Conservation (phyloP, 2,888 invertebrate genomes). For the Scaeva pyrastri region DNA sequence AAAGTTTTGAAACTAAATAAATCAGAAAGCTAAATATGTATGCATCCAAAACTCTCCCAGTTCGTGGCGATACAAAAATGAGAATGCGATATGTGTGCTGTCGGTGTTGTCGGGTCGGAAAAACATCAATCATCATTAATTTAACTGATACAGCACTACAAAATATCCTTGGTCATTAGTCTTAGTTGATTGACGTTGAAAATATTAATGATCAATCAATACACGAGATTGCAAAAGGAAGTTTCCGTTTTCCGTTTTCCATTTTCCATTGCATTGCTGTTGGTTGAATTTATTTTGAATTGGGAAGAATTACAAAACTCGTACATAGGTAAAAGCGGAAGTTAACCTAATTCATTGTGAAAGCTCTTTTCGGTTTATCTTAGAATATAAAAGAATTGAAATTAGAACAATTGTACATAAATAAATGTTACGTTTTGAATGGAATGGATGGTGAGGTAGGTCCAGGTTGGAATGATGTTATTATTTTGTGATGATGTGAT, state of each 20-base stretch:
- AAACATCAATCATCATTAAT: conserved; percentile 28
- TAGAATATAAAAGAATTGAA: background rate
- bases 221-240: conserved; percentile 17
- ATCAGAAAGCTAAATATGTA: conserved; percentile 12
- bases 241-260: background rate
- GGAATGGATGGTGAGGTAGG: conserved; percentile 15
- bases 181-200: conserved; percentile 30
- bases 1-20: conserved; percentile 1
- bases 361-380: conserved; percentile 11
- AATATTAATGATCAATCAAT: conserved; percentile 13
- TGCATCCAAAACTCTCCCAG: background rate
- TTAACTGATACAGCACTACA: background rate
- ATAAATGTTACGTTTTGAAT: background rate
- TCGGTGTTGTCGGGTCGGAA: too few species aligned
- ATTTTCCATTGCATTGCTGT: too few species aligned
- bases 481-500: background rate
- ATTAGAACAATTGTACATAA: conserved; percentile 17
- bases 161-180: conserved; percentile 15
- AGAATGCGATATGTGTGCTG: background rate
- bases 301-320: background rate
- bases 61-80: background rate
- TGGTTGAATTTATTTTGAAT: background rate
- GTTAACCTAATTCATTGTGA: conserved; percentile 22
- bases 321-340: background rate
- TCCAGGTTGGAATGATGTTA: conserved; percentile 20